Base-by-base conservation (phyloP, 2,888 invertebrate genomes). In the Acleris sparsana region DNA sequence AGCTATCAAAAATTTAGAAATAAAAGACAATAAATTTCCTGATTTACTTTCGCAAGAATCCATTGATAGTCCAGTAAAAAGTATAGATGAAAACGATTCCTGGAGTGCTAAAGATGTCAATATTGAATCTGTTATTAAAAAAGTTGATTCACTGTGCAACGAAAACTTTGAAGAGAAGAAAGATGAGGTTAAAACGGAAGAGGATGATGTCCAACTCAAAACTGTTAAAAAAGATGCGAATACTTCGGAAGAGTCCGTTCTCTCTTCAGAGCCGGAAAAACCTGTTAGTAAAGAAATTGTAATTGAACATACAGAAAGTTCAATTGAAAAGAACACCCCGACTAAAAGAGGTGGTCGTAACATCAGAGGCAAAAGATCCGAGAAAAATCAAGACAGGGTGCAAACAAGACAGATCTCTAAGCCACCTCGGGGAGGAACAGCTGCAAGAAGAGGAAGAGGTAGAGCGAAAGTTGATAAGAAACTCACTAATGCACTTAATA, bases 91-190 rank as follows among this genome's bases (percentile, higher is more conserved):
- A 78, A 95, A 94, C 75, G 96, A 96, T 80, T 95, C 95, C 73
- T 96, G 96, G 96, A 95, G 95, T 44, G 95, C 95, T 6, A 96
- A 96, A 83, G 96, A 96, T 77, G 93, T 96, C 1, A 96, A 96
- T 77, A 96, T 96, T 71, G 96, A 96, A 73, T 96, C 96, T 20
- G 96, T 97, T 2, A 96, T 97, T 69, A 96, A 96, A 84, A 96
- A 95, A 76, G 95, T 96, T 0, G 96, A 96, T 74, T 95, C 95
- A 0, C 82, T 95, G 49, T 95, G 95, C 81, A 89, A 85, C 70
- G 92, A 93, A 68, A 81, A 68, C 62, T 70, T 74, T 33, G 87
- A 88, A 59, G 77, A 79, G 44, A 78, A 70, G 64, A 78, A 79
- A 5, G 71, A 70, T 68, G 75, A 75, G 55, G 69, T 75, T 56